Conservation (phyloP, 2,797 vertebrate genomes). For the Falco cherrug region DNA sequence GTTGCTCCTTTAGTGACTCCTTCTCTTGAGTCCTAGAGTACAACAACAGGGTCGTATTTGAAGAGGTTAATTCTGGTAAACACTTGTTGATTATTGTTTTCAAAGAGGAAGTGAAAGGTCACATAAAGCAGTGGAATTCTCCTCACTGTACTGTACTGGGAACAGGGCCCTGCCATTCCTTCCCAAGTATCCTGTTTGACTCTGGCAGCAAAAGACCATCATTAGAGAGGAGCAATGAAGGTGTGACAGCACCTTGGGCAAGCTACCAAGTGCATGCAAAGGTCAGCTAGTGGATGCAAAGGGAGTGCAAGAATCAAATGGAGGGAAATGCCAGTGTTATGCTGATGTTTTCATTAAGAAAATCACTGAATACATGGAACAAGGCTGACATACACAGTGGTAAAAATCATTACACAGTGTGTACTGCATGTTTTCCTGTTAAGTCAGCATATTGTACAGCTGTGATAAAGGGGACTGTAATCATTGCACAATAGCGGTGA, state of each 20-base stretch:
- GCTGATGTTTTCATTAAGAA: constrained; percentile 70
- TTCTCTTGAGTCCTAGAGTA: background rate
- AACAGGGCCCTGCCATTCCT: background rate
- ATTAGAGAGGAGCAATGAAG: constrained; percentile 33
- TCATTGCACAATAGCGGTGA: background rate
- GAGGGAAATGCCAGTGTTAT: constrained; percentile 52
- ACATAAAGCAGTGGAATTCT: background rate
- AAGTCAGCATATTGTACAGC: constrained; percentile 50
- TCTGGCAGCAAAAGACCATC: constrained; percentile 12
- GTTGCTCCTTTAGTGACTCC: background rate
- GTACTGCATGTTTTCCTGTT: constrained; percentile 36
- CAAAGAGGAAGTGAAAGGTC: background rate
- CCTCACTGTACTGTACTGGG: background rate
- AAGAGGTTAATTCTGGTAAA: background rate
- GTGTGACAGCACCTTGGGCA: constrained; percentile 60
- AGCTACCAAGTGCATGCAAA: constrained; percentile 46
- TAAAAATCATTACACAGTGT: constrained; percentile 21
- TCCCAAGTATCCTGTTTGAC: background rate
- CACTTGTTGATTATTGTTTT: background rate
- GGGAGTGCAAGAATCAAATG: constrained; percentile 46
- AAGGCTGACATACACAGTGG: constrained; percentile 51
- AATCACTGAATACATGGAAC: constrained; percentile 61
- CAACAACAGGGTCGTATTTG: background rate
- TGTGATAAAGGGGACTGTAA: constrained; percentile 35
- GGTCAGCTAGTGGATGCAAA: constrained; percentile 53